These are phyloP conservation scores for Halictus ligatus DNA, from an alignment of 2,888 invertebrate genomes.

Conservation along the genomic window DNA sequence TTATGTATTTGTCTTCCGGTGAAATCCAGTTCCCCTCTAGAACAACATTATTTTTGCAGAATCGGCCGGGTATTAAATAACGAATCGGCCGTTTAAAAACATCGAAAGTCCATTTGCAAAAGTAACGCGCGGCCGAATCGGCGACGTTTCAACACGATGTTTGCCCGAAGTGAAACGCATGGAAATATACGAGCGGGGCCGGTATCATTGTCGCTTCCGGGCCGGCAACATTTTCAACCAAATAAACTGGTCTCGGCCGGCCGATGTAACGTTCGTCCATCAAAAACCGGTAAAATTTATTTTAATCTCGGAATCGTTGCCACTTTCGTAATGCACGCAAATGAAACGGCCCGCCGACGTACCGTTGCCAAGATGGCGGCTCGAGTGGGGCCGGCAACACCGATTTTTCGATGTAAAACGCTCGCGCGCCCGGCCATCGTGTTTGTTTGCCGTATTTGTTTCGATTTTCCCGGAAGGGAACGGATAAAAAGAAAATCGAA, in stretches of 20 bases:
- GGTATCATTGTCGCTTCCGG: conserved; percentile 28
- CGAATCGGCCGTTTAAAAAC: conserved; percentile 15
- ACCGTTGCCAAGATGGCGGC: neutral
- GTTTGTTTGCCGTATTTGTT: conserved; percentile 2
- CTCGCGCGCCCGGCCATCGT: neutral
- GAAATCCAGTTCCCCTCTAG: neutral
- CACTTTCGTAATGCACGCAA: neutral
- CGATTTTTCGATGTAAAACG: neutral
- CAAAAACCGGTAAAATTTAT: neutral
- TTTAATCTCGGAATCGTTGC: neutral
- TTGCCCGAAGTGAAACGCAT: conserved; percentile 7
- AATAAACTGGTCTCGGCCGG: conserved; percentile 7
- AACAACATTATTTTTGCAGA: neutral
- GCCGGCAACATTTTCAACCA: conserved; percentile 18
- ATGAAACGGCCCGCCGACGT: neutral
- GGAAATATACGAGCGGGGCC: neutral
- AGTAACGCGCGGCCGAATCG: conserved; percentile 21
- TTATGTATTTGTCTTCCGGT: neutral
- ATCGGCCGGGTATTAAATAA: conserved; percentile 1
- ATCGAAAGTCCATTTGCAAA: conserved; percentile 31
- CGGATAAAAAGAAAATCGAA: neutral
- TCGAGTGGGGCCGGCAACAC: neutral
- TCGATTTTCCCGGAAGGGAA: neutral
- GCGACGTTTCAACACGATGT: conserved; percentile 13
- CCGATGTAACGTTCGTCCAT: conserved; percentile 7